Base-by-base conservation (phyloP, 2,888 invertebrate species). In the Miltochrista miniata region DNA sequence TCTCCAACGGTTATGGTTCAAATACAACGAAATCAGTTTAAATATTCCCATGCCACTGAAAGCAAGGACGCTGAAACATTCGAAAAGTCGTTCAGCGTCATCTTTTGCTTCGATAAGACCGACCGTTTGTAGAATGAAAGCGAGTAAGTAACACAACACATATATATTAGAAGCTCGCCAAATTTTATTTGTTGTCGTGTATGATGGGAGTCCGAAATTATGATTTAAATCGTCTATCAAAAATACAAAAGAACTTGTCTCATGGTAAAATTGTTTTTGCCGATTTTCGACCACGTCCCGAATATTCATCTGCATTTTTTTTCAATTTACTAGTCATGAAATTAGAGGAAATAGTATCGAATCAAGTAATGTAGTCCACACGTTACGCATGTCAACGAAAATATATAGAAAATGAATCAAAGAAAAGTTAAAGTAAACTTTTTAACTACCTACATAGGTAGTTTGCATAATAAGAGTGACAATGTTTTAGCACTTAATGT, bases 11-110 rank as follows among this genome's bases (percentile, higher is more conserved):
- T 62, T 37, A 1, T 68, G 57, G 14, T 72, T 64, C 7, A 43
- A 34, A 1, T 65, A 55, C n/a, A 89, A 59, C 5, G 81, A 83
- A 14, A 56, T 47, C 0, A 85, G 59, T 59, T 89, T 89, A 0
- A 86, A 48, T 4, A 81, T 56, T 0, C 85, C 86, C 83, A 89
- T 83, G 8, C 68, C 60, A 38, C 80, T 82, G 54, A 88, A 89
- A 0, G 81, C 74, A 0, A 86, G 67, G 0, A 84, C 65, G 48
- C 87, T 86, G 45, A 84, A 79, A 52, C 83, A 82, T 68, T 84
- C 81, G 43, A 87, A 83, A 0, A 85, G 58, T 18, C 65, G 74
- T 10, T 77, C 70, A 0, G 68, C 55, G 38, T 87, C 75, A n/a
- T 71, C 64, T 39, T 55, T 75, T 1, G 74, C 72, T 30, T 63